Evolutionary conservation across 64 coral and sea anemone genomes (phyloP).

Genomic region (Acropora yongei): DNA sequence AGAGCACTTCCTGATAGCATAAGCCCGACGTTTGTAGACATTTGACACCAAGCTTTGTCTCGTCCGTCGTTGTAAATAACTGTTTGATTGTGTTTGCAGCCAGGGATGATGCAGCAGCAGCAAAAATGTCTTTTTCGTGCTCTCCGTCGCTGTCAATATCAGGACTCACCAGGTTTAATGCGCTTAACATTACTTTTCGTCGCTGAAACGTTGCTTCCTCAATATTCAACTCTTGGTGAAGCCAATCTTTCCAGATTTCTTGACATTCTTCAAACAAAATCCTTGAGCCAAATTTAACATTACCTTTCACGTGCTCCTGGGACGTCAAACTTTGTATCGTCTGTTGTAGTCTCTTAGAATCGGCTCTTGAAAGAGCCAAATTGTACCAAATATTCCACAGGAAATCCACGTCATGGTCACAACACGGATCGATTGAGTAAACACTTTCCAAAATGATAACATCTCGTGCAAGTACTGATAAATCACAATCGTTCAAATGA

Average conservation of each 20-base stretch:
- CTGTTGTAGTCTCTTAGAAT: conserved; percentile 1
- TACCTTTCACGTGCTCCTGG: background rate
- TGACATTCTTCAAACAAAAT: conserved; percentile 7
- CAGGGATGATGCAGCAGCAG: background rate
- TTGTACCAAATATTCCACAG: conserved; percentile 45
- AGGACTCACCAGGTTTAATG: background rate
- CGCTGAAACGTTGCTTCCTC: background rate
- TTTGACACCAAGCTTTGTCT: conserved; percentile 10
- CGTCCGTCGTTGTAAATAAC: background rate
- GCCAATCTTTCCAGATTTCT: conserved; percentile 32
- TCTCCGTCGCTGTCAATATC: background rate
- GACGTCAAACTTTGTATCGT: background rate
- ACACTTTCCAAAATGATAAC: conserved; percentile 30
- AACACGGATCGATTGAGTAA: background rate
- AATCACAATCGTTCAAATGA: conserved; percentile 16
- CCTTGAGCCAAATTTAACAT: conserved; percentile 11
- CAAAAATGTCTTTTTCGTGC: background rate
- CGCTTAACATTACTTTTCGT: background rate
- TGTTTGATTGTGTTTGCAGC: conserved; percentile 5
- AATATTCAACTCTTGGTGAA: background rate
- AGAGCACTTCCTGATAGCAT: conserved; percentile 19
- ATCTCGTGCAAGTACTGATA: conserved; percentile 12
- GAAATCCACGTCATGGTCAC: conserved; percentile 22
- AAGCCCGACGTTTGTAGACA: background rate
- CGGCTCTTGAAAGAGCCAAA: background rate